Evolutionary conservation across 1,140 invertebrate genomes (phyloP), one percentile per base, ranked within the genome.

Genomic region (Papilio dardanus): DNA sequence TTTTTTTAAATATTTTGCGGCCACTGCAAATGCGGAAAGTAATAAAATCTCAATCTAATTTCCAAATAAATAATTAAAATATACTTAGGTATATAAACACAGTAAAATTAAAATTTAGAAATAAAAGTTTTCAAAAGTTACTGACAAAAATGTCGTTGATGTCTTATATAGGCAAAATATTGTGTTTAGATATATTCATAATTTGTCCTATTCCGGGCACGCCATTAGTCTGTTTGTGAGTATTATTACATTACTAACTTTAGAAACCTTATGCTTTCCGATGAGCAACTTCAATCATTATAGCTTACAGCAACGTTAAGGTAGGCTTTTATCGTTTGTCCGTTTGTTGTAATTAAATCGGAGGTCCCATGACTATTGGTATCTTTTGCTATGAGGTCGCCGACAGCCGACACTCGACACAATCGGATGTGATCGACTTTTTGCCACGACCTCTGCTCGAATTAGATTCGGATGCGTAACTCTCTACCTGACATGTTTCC

Each of bases 391-490:
- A 78, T 85, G 80, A 87, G 80, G 74, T 83, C 82, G 87, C 90
- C 89, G 90, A 88, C 88, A 83, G 42, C 42, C 42, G 40, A 46
- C 16, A n/a, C 16, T 6, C 40, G 90, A 89, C 88, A 83, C 78
- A 81, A 86, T 83, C 77, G 74, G 77, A 85, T 74, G 79, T 78
- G 86, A 90, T 90, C 82, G 82, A 89, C 81, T 91, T 92, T 92
- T 92, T 92, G 82, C 83, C 78, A 79, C 81, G 67, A 81, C 82
- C 82, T 86, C 85, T 82, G 86, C 82, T 83, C 77, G 83, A 88
- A 91, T 90, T 92, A 86, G 88, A 92, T 88, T 88, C 86, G 84
- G 86, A 87, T 83, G 86, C 86, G 83, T 81, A 86, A 86, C 76
- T 77, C 86, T 79, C 68, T 78, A 74, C 74, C 62, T 75, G 77